These are phyloP conservation scores for Anoplolepis gracilipes DNA, from an alignment of 1,140 invertebrate species.

Conservation along the genomic window DNA sequence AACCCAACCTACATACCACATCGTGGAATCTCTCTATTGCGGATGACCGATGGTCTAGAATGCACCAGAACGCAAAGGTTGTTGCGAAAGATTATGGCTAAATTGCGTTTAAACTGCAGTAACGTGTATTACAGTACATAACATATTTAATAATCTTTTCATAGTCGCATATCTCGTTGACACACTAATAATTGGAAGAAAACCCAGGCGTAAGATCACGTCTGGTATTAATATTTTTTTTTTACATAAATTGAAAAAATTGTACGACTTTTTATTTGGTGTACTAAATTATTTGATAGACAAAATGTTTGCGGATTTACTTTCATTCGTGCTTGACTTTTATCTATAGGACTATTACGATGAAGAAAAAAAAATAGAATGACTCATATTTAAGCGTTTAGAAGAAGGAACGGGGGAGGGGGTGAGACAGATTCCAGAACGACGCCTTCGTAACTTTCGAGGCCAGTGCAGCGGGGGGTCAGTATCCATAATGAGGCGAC, in stretches of 20 bases:
- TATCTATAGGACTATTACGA: too few species aligned
- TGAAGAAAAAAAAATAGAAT: not conserved
- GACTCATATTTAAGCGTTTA: not conserved
- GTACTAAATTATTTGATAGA: not conserved
- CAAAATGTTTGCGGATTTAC: too few species aligned
- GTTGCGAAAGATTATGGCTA: not conserved
- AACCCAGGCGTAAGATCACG: not conserved
- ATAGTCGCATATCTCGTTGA: not conserved
- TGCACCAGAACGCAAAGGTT: slow-evolving; percentile 35
- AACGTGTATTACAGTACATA: not conserved
- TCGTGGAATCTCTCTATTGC: slow-evolving; percentile 66
- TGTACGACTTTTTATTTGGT: not conserved
- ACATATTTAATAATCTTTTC: not conserved
- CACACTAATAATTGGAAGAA: not conserved
- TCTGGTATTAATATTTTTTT: not conserved
- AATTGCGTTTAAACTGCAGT: slow-evolving; percentile 16
- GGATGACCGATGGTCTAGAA: slow-evolving; percentile 69
- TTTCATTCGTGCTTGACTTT: too few species aligned
- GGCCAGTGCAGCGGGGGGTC: slow-evolving; percentile 79
- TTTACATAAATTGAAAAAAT: not conserved
- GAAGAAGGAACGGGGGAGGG: not conserved
- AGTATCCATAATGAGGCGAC: slow-evolving; percentile 82
- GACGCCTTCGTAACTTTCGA: slow-evolving; percentile 76
- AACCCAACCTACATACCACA: slow-evolving; percentile 67
- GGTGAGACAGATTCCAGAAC: slow-evolving; percentile 71